These are phyloP conservation scores for Panagrolaimus sp. DNA, from an alignment of 1,140 invertebrate species.

Conservation along the genomic window DNA sequence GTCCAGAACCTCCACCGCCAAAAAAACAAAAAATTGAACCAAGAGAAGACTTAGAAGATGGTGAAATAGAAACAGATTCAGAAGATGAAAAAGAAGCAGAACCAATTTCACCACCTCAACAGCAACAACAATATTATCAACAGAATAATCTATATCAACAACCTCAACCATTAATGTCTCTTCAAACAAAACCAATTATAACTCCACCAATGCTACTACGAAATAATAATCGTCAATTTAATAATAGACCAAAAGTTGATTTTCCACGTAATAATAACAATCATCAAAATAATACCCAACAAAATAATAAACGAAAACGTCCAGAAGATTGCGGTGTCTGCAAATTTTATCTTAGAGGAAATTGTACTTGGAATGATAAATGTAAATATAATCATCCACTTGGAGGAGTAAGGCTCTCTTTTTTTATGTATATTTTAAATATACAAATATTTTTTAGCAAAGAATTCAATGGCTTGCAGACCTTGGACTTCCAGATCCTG, in stretches of 20 bases:
- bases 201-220: neutral
- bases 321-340: slow-evolving; percentile 15
- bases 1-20: neutral
- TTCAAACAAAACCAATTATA: neutral
- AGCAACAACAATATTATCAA: no score
- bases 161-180: neutral
- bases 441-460: neutral
- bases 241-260: neutral
- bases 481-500: neutral
- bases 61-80: slow-evolving; percentile 16
- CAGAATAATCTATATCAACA: no score
- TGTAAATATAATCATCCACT: slow-evolving; percentile 21
- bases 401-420: neutral
- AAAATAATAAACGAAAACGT: neutral
- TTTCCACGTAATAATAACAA: neutral
- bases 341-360: slow-evolving; percentile 21
- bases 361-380: slow-evolving; percentile 17
- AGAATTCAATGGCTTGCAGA: neutral
- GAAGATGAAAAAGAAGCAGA: slow-evolving; percentile 10
- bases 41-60: slow-evolving; percentile 18
- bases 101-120: neutral
- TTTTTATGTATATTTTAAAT: no score
- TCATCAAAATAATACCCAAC: neutral
- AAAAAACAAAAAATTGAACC: neutral
- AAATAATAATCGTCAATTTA: neutral